These are phyloP conservation scores for Drosophila rufa DNA, from an alignment of 1,140 invertebrate species.

Conservation along the genomic window DNA sequence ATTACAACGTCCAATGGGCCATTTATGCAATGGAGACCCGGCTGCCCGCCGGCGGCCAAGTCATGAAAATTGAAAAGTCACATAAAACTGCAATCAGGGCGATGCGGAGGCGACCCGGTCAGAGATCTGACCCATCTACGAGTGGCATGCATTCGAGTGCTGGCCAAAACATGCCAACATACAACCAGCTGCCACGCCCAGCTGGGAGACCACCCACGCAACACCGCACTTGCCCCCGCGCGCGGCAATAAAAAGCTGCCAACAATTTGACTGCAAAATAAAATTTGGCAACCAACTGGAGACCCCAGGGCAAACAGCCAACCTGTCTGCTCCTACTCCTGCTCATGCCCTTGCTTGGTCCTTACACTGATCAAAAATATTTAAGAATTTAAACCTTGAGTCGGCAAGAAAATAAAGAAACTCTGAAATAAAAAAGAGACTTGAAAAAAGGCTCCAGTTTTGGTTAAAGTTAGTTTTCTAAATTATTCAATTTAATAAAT, in stretches of 20 bases:
- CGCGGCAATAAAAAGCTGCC: constrained; percentile 54
- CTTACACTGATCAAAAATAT: constrained; percentile 10
- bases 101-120: constrained; percentile 22
- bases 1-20: constrained; percentile 27
- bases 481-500: background rate
- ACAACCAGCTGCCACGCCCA: constrained; percentile 24
- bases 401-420: no score
- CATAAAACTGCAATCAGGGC: constrained; percentile 44
- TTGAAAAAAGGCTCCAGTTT: background rate
- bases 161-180: constrained; percentile 34
- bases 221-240: constrained; percentile 4
- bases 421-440: no score
- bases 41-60: constrained; percentile 5
- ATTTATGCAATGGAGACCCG: constrained; percentile 30
- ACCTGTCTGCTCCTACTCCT: constrained; percentile 42
- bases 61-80: constrained; percentile 44
- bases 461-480: background rate
- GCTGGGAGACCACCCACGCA: background rate
- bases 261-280: constrained; percentile 81
- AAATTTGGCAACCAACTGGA: constrained; percentile 70
- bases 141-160: constrained; percentile 11
- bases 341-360: background rate
- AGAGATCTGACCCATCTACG: constrained; percentile 30
- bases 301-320: constrained; percentile 42
- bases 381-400: no score